Evolutionary conservation across 1,140 invertebrate genomes (phyloP).

Genomic region (Drosophila ohnishii): DNA sequence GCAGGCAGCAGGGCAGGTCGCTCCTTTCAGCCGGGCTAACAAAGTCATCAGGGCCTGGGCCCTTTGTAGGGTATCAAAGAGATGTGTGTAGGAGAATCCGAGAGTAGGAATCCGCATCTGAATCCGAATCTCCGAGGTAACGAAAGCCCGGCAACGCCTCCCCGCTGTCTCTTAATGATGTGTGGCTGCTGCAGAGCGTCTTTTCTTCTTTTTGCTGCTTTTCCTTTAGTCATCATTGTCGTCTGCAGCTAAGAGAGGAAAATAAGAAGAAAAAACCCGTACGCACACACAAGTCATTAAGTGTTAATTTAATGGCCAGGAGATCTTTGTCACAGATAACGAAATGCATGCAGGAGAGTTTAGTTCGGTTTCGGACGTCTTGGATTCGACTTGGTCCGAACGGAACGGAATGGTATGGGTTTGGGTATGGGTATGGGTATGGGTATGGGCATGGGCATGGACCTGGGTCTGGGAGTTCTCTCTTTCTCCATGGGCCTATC

Average conservation of each 20-base stretch:
- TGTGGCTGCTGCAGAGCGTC: slow-evolving; percentile 74
- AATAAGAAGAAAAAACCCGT: slow-evolving; percentile 15
- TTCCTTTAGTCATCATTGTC: slow-evolving; percentile 59
- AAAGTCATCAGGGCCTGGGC: slow-evolving; percentile 46
- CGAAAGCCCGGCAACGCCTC: slow-evolving; percentile 56
- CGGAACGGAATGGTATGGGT: background rate
- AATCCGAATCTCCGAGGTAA: slow-evolving; percentile 34
- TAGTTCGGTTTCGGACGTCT: slow-evolving; percentile 27
- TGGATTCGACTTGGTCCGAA: slow-evolving; percentile 17
- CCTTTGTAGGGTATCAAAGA: slow-evolving; percentile 48
- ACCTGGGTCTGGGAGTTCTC: slow-evolving; percentile 34
- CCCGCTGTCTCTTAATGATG: slow-evolving; percentile 77
- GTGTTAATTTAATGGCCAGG: slow-evolving; percentile 81
- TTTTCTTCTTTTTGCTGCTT: slow-evolving; percentile 31
- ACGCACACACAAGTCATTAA: slow-evolving; percentile 77
- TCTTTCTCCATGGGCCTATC: slow-evolving; percentile 43
- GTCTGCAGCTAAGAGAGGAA: slow-evolving; percentile 57
- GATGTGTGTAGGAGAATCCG: slow-evolving; percentile 20
- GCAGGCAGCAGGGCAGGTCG: background rate
- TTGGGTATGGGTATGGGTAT: background rate
- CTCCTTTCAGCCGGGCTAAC: slow-evolving; percentile 40
- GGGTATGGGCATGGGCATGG: background rate
- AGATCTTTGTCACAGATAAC: slow-evolving; percentile 80
- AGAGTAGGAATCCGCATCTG: slow-evolving; percentile 10
- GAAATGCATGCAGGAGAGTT: slow-evolving; percentile 70